Conservation (phyloP, 2,797 vertebrate genomes). For the Brotula barbata region DNA sequence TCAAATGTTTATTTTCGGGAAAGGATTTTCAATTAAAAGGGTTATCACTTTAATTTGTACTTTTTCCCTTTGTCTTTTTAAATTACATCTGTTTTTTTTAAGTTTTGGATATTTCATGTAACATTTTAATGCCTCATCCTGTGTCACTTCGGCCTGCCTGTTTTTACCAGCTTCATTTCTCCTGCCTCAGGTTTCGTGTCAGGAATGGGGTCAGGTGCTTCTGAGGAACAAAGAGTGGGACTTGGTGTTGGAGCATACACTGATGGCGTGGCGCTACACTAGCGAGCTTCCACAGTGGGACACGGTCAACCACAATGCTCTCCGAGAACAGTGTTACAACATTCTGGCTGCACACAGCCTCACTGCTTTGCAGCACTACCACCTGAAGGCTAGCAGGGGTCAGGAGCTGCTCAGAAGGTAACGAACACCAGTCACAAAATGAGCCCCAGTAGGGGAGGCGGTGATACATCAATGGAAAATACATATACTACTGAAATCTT, state of each 20-base stretch:
- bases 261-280: conserved; percentile 75
- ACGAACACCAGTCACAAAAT: too few species aligned
- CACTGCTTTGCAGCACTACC: conserved; percentile 67
- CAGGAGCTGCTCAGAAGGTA: conserved; percentile 75
- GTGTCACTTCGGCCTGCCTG: too few species aligned
- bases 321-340: conserved; percentile 73
- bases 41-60: neutral
- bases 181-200: conserved; percentile 71
- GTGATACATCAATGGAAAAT: too few species aligned
- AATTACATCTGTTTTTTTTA: too few species aligned
- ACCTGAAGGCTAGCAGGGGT: conserved; percentile 50
- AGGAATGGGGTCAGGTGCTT: conserved; percentile 76
- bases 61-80: too few species aligned
- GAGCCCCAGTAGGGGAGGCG: too few species aligned
- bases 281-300: conserved; percentile 80
- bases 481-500: too few species aligned
- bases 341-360: conserved; percentile 65
- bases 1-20: too few species aligned
- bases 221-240: conserved; percentile 73
- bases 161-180: neutral
- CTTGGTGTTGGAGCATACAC: conserved; percentile 67
- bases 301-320: conserved; percentile 68
- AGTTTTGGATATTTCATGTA: too few species aligned
- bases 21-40: neutral
- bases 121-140: too few species aligned